These are phyloP conservation scores for Terebella lapidaria DNA, from an alignment of 2,888 invertebrate species.

Conservation along the genomic window DNA sequence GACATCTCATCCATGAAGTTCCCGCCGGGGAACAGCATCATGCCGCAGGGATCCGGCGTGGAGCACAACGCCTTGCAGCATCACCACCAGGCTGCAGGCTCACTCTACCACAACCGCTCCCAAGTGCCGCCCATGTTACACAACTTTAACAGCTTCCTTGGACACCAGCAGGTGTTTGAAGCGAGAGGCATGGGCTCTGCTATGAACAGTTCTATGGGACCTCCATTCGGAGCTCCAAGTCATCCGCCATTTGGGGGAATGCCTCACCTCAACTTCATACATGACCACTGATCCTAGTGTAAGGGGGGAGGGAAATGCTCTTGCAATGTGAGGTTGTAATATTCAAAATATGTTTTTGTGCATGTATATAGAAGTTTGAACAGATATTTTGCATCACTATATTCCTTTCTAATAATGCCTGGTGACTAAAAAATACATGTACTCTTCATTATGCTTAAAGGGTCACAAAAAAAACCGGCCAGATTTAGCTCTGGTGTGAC, in stretches of 20 bases:
- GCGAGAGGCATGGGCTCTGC: conserved; percentile 31
- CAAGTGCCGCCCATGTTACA: conserved; percentile 42
- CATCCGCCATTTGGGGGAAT: conserved; percentile 44
- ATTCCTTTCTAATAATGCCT: too few relatives aligned
- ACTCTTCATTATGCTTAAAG: too few relatives aligned
- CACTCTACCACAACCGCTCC: conserved; percentile 40
- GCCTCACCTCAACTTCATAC: conserved; percentile 48
- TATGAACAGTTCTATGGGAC: conserved; percentile 40
- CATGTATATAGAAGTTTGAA: too few relatives aligned
- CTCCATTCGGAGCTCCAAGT: conserved; percentile 41
- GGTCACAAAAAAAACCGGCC: too few relatives aligned
- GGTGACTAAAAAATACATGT: too few relatives aligned
- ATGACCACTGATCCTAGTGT: conserved; percentile 39
- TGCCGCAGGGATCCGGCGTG: conserved; percentile 30
- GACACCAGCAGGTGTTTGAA: conserved; percentile 38
- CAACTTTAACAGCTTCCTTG: conserved; percentile 48
- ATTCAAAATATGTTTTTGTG: too few relatives aligned
- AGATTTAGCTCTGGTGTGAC: too few relatives aligned
- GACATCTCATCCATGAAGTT: conserved; percentile 51
- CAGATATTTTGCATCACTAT: too few relatives aligned
- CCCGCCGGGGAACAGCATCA: conserved; percentile 42
- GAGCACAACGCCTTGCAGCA: conserved; percentile 12
- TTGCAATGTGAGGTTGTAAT: too few relatives aligned
- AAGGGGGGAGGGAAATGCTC: too few relatives aligned
- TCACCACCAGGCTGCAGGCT: conserved; percentile 14